Base-by-base conservation (phyloP, 2,113 vertebrate genomes). In the Andinoacara biseriatus region DNA sequence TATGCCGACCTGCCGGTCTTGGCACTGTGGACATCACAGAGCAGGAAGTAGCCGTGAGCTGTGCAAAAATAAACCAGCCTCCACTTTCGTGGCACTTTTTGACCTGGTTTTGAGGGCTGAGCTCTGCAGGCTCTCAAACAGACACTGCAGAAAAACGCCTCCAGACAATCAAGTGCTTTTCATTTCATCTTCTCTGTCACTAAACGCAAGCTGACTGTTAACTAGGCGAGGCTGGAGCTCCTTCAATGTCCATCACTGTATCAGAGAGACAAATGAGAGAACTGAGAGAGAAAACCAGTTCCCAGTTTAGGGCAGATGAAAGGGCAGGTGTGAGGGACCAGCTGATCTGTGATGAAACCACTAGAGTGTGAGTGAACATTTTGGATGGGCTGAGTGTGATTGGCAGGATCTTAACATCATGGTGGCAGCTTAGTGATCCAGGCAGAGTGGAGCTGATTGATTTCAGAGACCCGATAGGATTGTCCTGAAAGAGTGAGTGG, bases 81-180 rank as follows among this genome's bases (percentile, higher is more conserved):
- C 65, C 56, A 18, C 86, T 82, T 85, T 78, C 82, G 11, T 13
- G 76, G 43, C 83, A 88, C 57, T 77, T 61, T 82, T 62, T 92
- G 92, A 90, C 92, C 92, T 74, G 91, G 75, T 91, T 93, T 72
- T 74, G 58, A 84, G 75, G 75, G 74, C 46, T 2, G 76, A 78
- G 85, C 75, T 82, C 84, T 78, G 88, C 84, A 60, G 89, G 86
- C 84, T 82, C 74, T 74, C 63, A 8, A 81, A 86, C 90, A 84
- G 86, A 87, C 86, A 18, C 74, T 57, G 80, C 38, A 82, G 87
- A 92, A 92, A 93, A 90, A 85, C 65, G 86, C 92, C 88, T 87
- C 84, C 76, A 80, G 92, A 93, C 90, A 84, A 79, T 89, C 78
- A 14, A 83, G 78, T 59, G 81, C 78, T 84, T 84, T 82, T 91